Percentiles rank a stretch among this genome's conserved stretches.
phyloP scores from a whole-genome alignment of 1,140 invertebrate species.

The Leptonema lineaticorne region DNA sequence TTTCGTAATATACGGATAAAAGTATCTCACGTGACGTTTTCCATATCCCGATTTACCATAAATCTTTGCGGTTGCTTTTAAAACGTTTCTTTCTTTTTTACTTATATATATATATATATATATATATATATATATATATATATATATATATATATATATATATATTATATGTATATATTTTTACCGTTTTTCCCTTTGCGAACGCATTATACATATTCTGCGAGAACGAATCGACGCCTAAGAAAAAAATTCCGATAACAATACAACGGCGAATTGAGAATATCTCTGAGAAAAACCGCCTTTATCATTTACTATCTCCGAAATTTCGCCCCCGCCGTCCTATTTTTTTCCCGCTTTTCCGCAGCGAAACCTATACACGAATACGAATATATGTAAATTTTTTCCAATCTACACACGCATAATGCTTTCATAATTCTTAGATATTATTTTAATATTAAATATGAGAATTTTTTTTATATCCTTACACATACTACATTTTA shows the following conservation, averaged over 20 bases:
- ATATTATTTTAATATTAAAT: too few species aligned
- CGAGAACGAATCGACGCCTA: slow-evolving; percentile 8
- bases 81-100: slow-evolving; percentile 9
- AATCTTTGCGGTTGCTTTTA: slow-evolving; percentile 34
- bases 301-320: slow-evolving; percentile 16
- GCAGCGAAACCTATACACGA: not conserved
- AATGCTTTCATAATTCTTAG: slow-evolving; percentile 7
- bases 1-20: slow-evolving; percentile 35
- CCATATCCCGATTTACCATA: slow-evolving; percentile 37
- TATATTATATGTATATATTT: too few species aligned
- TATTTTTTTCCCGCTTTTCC: slow-evolving; percentile 3
- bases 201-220: slow-evolving; percentile 21
- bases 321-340: too few species aligned
- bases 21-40: slow-evolving; percentile 35
- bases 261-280: slow-evolving; percentile 20
- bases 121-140: too few species aligned
- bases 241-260: slow-evolving; percentile 26
- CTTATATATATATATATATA: too few species aligned
- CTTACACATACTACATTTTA: too few species aligned
- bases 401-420: slow-evolving; percentile 9
- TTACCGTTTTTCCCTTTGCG: too few species aligned
- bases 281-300: slow-evolving; percentile 1
- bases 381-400: slow-evolving; percentile 15
- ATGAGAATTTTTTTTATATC: too few species aligned
- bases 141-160: too few species aligned